Percentiles rank a stretch among this genome's conserved stretches.
phyloP scores from a whole-genome alignment of 2,797 vertebrate species.

The Kryptolebias ocellatus region DNA sequence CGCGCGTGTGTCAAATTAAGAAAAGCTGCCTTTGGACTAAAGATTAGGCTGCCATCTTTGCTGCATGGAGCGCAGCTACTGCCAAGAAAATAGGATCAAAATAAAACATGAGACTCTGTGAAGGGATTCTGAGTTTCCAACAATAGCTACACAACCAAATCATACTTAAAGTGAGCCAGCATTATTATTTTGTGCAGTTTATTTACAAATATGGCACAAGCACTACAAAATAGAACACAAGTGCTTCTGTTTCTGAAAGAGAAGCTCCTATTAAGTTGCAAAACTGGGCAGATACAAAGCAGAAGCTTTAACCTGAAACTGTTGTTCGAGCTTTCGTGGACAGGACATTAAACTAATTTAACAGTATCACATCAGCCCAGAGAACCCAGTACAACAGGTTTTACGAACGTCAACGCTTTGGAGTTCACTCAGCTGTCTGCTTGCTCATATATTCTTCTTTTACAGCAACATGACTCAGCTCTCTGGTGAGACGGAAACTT shows the following conservation, averaged over 20 bases:
- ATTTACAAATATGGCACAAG: constrained; percentile 1
- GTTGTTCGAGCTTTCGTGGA: not conserved
- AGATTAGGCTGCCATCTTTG: constrained; percentile 4
- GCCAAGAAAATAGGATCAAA: constrained; percentile 11
- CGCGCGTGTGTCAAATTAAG: not conserved
- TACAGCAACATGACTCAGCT: constrained; percentile 2
- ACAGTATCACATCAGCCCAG: not conserved
- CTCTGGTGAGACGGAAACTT: constrained; percentile 6
- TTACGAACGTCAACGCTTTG: not conserved
- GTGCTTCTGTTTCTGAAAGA: not conserved
- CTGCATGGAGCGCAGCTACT: constrained; percentile 23
- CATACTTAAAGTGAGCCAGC: too few species aligned
- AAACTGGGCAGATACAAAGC: not conserved
- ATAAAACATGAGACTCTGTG: constrained; percentile 18
- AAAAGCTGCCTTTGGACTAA: constrained; percentile 31
- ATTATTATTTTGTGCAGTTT: not conserved
- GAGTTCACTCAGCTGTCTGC: constrained; percentile 11
- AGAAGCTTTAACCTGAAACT: not conserved
- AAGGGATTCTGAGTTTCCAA: not conserved
- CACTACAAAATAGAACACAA: not conserved
- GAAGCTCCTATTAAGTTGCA: not conserved
- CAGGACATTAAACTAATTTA: not conserved
- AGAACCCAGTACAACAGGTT: not conserved
- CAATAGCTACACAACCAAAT: not conserved
- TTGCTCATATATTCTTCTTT: not conserved